Base-by-base conservation (phyloP, 1,140 invertebrate species). In the Oreohelix idahoensis region DNA sequence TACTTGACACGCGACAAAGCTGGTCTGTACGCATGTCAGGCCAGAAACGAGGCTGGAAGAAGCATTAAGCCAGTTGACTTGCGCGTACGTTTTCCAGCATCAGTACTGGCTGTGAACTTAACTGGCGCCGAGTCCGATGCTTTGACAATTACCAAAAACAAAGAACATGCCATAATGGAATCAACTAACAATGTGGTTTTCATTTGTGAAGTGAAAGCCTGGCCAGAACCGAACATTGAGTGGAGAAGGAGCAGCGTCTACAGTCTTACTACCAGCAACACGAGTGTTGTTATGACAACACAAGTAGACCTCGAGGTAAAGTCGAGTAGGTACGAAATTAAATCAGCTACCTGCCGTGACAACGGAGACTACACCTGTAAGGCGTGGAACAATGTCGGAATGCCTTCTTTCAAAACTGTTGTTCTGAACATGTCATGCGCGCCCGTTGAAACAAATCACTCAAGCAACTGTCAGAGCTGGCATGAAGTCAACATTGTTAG, bases 61-160 rank as follows among this genome's bases (percentile, higher is more conserved):
- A 81, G 79, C 32, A 81, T 81, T 29, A 81, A 71, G 26, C 79
- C 79, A 32, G 79, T 81, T n/a, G 79, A 81, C 10, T 15, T 81
- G 36, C 63, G 79, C 26, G 42, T 81, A 5, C 1, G 5, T 26
- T 81, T 70, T 51, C 63, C 36, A 0, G 42, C 79, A 63, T 1
- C 66, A 20, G 20, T 81, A n/a, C 1, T 49, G 1, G 38, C 11
- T 32, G 2, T 81, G 39, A 71, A 70, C 45, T 26, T 79, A 0
- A 66, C 29, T 10, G 51, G 29, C 0, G 49, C 4, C 10, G 11
- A 23, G 23, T 5, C 17, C 39, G n/a, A 5, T 39, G 4, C 2
- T n/a, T 8, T n/a, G 8, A 26, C 0, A 39, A 39, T 42, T n/a
- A 42, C 38, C 2, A 35, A 35, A 15, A 71, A 10, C 10, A 71